These are phyloP conservation scores for Lithosia quadra DNA, from an alignment of 2,888 invertebrate genomes.

Conservation along the genomic window DNA sequence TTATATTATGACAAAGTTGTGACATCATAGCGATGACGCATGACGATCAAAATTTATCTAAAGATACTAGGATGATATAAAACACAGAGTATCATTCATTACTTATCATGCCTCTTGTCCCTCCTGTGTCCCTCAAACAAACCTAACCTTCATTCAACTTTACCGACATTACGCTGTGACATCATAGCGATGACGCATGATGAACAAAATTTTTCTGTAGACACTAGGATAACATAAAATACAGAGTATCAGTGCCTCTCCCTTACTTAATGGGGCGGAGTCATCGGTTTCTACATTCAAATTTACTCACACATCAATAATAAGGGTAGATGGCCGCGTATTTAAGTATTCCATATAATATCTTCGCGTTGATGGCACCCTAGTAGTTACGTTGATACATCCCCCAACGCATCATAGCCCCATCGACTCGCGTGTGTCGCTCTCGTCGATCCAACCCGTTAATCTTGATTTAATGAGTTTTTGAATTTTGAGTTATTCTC, in stretches of 20 bases:
- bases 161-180: neutral
- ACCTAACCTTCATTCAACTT: neutral
- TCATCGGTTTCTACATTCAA: neutral
- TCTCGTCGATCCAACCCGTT: too few relatives aligned
- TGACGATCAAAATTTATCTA: neutral
- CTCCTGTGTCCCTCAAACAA: neutral
- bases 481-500: too few relatives aligned
- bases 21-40: neutral
- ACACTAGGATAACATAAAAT: neutral
- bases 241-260: neutral
- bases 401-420: slow-evolving; percentile 3
- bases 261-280: neutral
- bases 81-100: neutral
- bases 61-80: neutral
- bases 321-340: neutral
- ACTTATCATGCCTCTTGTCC: neutral
- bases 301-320: neutral
- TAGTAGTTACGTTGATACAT: slow-evolving; percentile 21
- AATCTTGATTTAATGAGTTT: too few relatives aligned
- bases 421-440: neutral
- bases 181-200: neutral
- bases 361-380: slow-evolving; percentile 8
- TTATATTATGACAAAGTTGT: neutral
- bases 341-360: neutral
- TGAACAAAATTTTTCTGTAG: neutral